Evolutionary conservation across 1,140 invertebrate genomes (phyloP), one percentile per base, ranked within the genome.

Genomic region (Dufourea novaeangliae): DNA sequence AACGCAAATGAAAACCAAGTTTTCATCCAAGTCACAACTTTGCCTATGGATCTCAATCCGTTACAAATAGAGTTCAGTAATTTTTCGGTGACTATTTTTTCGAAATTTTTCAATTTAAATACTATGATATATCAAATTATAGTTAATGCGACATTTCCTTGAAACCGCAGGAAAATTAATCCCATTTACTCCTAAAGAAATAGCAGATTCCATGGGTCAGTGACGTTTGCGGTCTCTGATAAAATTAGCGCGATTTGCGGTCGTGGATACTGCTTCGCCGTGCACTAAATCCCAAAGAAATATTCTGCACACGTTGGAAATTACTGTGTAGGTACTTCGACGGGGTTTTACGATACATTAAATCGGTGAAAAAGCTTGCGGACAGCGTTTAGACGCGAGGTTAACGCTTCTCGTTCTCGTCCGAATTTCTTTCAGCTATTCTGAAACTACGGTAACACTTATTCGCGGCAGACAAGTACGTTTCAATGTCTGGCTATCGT

Each of bases 161-260:
- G 8, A 62, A 25, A 37, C 1, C 25, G 1, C 22, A 2, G 63
- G 63, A 46, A 75, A 75, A 59, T 75, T 44, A 59, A 59, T 68
- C 34, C n/a, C 63, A 46, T 44, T n/a, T 5, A 22, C 17, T 10
- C 17, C 4, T 7, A 27, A 57, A 27, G 72, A 68, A 59, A n/a
- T 14, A 29, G 1, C 12, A 20, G 11, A 25, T n/a, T 7, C n/a
- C 22, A 29, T n/a, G n/a, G 62, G n/a, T 14, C 37, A 14, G 27
- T 75, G 72, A 75, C 37, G 17, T 41, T 44, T 44, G 63, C 20
- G 72, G 52, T 67, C 5, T 8, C 39, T 10, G 52, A 57, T 67
- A 67, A 74, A 74, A 57, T 74, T 56, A 57, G 29, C 52, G 11
- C 37, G 62, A 68, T 59, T 29, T 59, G 54, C 29, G 64, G 20